Base-by-base conservation (phyloP, 1,140 invertebrate genomes). In the Cyrtorhinus lividipennis region DNA sequence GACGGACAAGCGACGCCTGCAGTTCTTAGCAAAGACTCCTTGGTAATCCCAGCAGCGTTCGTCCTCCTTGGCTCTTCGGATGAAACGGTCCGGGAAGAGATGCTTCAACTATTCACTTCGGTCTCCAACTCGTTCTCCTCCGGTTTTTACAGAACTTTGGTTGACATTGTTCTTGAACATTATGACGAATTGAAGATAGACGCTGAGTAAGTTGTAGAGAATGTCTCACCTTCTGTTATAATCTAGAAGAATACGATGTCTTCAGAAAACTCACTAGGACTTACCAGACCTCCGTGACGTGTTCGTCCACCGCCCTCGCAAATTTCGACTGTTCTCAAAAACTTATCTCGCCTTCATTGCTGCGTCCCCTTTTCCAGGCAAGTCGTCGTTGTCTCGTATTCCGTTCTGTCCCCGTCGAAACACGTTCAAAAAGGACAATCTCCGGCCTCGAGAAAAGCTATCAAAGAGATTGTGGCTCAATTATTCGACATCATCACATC, bases 181-280 rank as follows among this genome's bases (percentile, higher is more conserved):
- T 24, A 65, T 25, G 70, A 76, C 20, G 84, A 87, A 68, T 73
- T 87, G 45, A 57, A 75, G 26, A 68, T 84, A 48, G 85, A 87
- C 67, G 70, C 76, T 63, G 79, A 86, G 59, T 84, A 83, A 67
- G 65, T 68, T 15, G 27, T n/a, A n/a, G n/a, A n/a, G n/a, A n/a
- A n/a, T n/a, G n/a, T n/a, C n/a, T n/a, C n/a, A n/a, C n/a, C 27
- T n/a, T n/a, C n/a, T n/a, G n/a, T n/a, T n/a, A n/a, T n/a, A n/a
- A n/a, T n/a, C n/a, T n/a, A n/a, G n/a, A n/a, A n/a, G n/a, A n/a
- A 5, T n/a, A 44, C 24, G 25, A 8, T 10, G 13, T 44, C 38
- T 44, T 12, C 10, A 10, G n/a, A 44, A 44, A 12, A 44, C 10
- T 44, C 38, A 56, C 53, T 15, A 10, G 22, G 10, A 15, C 22